These are phyloP conservation scores for Sipha maydis DNA, from an alignment of 2,888 invertebrate genomes.

Conservation along the genomic window DNA sequence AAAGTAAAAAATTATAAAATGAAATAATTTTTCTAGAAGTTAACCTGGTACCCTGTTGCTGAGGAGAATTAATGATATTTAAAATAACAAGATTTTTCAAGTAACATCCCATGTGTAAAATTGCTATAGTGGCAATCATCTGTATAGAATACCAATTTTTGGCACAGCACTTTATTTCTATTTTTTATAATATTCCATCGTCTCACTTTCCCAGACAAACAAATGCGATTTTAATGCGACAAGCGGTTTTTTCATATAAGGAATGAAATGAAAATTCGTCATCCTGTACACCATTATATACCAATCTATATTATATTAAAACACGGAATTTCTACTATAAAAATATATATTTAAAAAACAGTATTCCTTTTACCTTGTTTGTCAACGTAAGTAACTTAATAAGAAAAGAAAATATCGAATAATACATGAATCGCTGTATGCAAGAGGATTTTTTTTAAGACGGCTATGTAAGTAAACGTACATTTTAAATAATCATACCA, in stretches of 20 bases:
- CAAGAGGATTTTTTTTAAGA: not conserved
- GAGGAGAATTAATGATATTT: not conserved
- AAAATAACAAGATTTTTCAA: conserved; percentile 2
- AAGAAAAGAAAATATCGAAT: conserved; percentile 35
- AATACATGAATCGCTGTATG: not conserved
- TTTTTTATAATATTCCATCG: not conserved
- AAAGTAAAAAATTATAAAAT: not conserved
- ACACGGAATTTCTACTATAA: not conserved
- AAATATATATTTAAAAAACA: conserved; percentile 37
- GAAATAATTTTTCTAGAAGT: not conserved
- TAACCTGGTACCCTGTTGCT: not conserved
- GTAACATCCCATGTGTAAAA: conserved; percentile 21
- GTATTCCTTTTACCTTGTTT: conserved; percentile 26
- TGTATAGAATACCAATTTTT: conserved; percentile 22
- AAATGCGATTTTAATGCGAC: conserved; percentile 51
- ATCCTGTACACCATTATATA: conserved; percentile 19
- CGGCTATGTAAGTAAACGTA: not conserved
- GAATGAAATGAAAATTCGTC: conserved; percentile 18
- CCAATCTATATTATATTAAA: conserved; percentile 41
- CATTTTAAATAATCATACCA: not conserved
- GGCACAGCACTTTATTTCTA: not conserved
- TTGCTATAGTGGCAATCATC: conserved; percentile 1
- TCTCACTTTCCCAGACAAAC: conserved; percentile 6
- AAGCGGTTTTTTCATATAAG: conserved; percentile 20
- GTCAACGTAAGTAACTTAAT: conserved; percentile 32